A percentile compares a stretch with the other conserved stretches of the same genome.
Conservation (phyloP, 1,140 invertebrate genomes). For the Dufourea novaeangliae region DNA sequence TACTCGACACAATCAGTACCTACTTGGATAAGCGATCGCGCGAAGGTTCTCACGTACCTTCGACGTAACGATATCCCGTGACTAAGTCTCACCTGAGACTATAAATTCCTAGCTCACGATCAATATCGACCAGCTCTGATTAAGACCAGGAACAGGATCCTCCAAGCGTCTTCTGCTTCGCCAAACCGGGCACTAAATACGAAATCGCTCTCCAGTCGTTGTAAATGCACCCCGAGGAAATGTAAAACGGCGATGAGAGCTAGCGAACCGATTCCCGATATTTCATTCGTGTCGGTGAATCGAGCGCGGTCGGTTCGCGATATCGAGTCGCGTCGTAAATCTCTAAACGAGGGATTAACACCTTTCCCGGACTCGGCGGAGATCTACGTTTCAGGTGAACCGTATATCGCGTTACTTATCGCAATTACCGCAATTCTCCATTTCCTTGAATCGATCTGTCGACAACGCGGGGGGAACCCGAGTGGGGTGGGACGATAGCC, state of each 20-base stretch:
- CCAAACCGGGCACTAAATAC: background rate
- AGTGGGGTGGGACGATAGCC: slow-evolving; percentile 10
- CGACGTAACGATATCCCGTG: too few relatives aligned
- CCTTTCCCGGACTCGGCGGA: background rate
- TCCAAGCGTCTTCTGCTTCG: background rate
- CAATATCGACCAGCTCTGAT: background rate
- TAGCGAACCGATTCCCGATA: background rate
- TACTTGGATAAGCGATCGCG: too few relatives aligned
- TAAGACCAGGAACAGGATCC: too few relatives aligned
- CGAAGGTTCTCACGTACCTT: too few relatives aligned
- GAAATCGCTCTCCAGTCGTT: background rate
- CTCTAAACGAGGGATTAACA: slow-evolving; percentile 2
- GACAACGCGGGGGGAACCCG: slow-evolving; percentile 11
- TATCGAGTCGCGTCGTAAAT: background rate
- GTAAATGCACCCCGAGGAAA: slow-evolving; percentile 5
- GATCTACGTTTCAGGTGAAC: background rate
- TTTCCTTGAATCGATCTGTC: slow-evolving; percentile 45
- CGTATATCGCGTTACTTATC: slow-evolving; percentile 42
- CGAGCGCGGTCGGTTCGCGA: background rate
- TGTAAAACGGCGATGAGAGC: background rate
- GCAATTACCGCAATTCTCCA: slow-evolving; percentile 52
- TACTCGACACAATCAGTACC: too few relatives aligned
- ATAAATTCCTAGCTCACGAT: background rate
- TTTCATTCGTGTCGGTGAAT: background rate
- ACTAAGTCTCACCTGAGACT: too few relatives aligned